Evolutionary conservation across 2,888 invertebrate genomes (phyloP).

Genomic region (Aproaerema taeniolella): DNA sequence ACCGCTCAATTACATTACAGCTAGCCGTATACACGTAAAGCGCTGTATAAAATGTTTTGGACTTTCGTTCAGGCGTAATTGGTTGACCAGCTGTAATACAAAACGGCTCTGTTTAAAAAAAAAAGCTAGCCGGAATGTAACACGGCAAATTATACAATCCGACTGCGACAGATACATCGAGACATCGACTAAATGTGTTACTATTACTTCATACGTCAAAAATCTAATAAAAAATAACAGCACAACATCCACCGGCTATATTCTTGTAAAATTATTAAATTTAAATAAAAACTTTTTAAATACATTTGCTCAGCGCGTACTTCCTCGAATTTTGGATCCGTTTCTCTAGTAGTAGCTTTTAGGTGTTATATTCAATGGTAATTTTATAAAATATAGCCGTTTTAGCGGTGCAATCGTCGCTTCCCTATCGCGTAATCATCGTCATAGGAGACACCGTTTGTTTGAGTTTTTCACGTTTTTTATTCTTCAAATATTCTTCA

Average conservation of each 20-base stretch:
- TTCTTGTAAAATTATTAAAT: slow-evolving; percentile 58
- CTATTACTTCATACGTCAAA: slow-evolving; percentile 58
- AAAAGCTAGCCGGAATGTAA: no score
- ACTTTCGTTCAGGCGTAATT: no score
- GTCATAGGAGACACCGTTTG: slow-evolving; percentile 35
- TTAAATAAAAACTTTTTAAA: no score
- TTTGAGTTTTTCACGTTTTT: not conserved
- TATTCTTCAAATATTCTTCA: not conserved
- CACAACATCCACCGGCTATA: slow-evolving; percentile 52
- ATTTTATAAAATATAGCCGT: slow-evolving; percentile 58
- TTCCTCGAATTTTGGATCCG: slow-evolving; percentile 66
- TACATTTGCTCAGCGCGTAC: slow-evolving; percentile 68
- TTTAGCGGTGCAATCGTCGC: slow-evolving; percentile 31
- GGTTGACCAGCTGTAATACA: no score
- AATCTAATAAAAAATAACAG: slow-evolving; percentile 32
- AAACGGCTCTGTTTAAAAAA: no score
- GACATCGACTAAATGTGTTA: slow-evolving; percentile 76
- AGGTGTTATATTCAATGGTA: slow-evolving; percentile 40
- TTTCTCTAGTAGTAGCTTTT: slow-evolving; percentile 63
- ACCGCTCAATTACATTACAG: no score
- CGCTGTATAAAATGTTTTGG: no score
- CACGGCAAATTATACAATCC: no score
- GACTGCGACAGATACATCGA: slow-evolving; percentile 52
- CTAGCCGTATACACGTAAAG: no score
- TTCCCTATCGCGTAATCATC: slow-evolving; percentile 46